Conservation (phyloP, 2,888 invertebrate species). For the Neoitamus cyanurus region DNA sequence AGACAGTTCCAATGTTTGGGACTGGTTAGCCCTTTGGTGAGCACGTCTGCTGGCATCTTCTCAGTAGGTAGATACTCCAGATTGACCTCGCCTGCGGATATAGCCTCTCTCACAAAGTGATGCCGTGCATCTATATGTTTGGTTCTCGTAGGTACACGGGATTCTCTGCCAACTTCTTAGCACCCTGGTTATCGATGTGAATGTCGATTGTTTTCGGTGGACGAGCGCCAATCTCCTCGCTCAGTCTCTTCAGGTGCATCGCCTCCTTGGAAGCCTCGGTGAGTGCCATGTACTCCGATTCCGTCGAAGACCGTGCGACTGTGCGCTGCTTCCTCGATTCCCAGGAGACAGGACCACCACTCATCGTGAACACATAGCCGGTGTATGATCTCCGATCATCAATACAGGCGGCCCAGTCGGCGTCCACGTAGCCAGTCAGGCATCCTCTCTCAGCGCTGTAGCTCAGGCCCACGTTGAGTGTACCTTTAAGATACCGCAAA, state of each 20-base stretch:
- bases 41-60: neutral
- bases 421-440: neutral
- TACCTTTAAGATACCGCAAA: neutral
- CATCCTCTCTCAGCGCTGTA: fast-evolving
- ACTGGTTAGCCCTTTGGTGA: neutral
- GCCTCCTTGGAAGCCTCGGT: neutral
- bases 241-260: neutral
- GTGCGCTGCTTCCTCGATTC: neutral
- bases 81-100: neutral
- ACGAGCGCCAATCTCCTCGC: neutral
- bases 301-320: neutral
- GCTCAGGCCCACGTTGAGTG: neutral
- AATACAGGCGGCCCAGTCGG: neutral
- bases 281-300: neutral
- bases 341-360: neutral
- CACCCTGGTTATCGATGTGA: neutral
- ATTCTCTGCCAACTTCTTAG: neutral
- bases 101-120: neutral
- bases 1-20: neutral
- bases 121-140: neutral
- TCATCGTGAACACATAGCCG: neutral
- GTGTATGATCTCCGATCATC: neutral
- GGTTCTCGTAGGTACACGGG: neutral
- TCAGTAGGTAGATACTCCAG: neutral
- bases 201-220: neutral